These are phyloP conservation scores for Caretta caretta DNA, from an alignment of 2,113 vertebrate genomes.

Conservation along the genomic window DNA sequence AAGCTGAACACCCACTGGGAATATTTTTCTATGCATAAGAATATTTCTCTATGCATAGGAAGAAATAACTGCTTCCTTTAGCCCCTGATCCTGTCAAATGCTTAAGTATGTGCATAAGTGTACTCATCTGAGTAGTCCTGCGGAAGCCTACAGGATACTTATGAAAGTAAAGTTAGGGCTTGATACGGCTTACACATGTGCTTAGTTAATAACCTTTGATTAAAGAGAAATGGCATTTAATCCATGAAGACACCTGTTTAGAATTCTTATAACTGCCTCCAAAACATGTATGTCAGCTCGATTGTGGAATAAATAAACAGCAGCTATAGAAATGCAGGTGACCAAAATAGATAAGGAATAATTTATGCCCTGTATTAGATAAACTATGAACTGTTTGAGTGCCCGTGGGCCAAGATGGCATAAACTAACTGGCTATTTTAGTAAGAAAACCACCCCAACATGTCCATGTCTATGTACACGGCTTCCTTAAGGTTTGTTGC, in stretches of 20 bases:
- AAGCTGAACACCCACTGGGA: background rate
- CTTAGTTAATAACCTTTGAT: background rate
- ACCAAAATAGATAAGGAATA: background rate
- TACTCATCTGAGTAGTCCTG: background rate
- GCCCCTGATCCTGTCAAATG: background rate
- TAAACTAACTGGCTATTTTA: background rate
- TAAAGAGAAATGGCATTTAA: background rate
- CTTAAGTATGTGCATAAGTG: background rate
- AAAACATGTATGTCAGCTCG: background rate
- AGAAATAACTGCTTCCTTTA: background rate
- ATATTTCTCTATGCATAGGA: background rate
- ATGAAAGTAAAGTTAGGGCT: background rate
- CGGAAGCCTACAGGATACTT: background rate
- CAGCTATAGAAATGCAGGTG: background rate
- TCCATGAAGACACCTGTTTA: background rate
- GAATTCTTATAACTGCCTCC: background rate
- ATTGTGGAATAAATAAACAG: background rate
- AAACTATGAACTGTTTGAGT: background rate
- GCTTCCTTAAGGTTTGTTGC: background rate
- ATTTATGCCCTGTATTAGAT: background rate
- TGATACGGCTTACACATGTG: background rate
- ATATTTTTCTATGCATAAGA: background rate
- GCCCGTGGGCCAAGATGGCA: background rate
- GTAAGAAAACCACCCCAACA: background rate
- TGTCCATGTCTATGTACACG: background rate